Evolutionary conservation across 2,888 invertebrate species (phyloP).

Genomic region (Parnassius mnemosyne): DNA sequence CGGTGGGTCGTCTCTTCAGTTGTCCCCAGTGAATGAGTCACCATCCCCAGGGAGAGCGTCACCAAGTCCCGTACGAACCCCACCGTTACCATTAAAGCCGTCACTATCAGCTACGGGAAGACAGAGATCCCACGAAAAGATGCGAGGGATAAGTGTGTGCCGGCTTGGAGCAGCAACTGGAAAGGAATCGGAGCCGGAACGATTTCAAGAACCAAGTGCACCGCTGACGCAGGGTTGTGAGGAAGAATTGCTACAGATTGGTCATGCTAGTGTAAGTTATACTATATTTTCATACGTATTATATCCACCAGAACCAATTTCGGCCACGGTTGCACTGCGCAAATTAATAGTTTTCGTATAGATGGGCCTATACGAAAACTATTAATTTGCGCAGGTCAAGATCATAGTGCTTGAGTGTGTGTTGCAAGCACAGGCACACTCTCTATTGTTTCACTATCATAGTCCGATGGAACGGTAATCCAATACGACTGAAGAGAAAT

Average conservation of each 20-base stretch:
- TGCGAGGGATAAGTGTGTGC: slow-evolving; percentile 67
- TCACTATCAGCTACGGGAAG: slow-evolving; percentile 57
- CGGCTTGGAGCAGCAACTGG: slow-evolving; percentile 66
- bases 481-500: too few relatives aligned
- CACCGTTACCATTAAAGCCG: slow-evolving; percentile 67
- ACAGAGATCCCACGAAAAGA: slow-evolving; percentile 49
- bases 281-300: background rate
- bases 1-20: slow-evolving; percentile 57
- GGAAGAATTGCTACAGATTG: slow-evolving; percentile 89
- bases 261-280: slow-evolving; percentile 87
- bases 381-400: too few relatives aligned
- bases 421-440: too few relatives aligned
- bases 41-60: slow-evolving; percentile 66
- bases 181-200: slow-evolving; percentile 58
- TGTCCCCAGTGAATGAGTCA: slow-evolving; percentile 53
- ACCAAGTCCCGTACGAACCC: slow-evolving; percentile 63
- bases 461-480: too few relatives aligned
- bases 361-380: too few relatives aligned
- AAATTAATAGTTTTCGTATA: too few relatives aligned
- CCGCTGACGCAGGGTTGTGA: slow-evolving; percentile 73
- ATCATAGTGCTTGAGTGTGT: too few relatives aligned
- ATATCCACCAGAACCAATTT: too few relatives aligned
- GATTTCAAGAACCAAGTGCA: slow-evolving; percentile 63
- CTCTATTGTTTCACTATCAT: too few relatives aligned
- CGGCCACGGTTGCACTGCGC: too few relatives aligned